Evolutionary conservation across 2,888 invertebrate species (phyloP).

Genomic region (Automeris io): DNA sequence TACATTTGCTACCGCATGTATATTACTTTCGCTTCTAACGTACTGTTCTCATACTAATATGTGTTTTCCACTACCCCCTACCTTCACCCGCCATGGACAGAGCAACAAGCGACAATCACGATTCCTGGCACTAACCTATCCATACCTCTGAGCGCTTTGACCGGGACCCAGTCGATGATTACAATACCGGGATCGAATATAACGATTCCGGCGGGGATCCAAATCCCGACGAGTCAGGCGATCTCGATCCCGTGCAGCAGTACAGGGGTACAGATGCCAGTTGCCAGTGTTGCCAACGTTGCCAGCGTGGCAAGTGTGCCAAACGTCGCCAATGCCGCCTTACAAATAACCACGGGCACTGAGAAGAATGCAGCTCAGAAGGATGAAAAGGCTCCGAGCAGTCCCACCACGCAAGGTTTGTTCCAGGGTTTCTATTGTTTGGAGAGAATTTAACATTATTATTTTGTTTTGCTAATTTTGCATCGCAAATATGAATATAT

Average conservation of each 20-base stretch:
- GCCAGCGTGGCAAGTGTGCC: constrained; percentile 45
- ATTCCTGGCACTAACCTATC: constrained; percentile 80
- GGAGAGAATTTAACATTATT: constrained; percentile 14
- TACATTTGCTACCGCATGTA: constrained; percentile 30
- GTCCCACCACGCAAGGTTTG: constrained; percentile 56
- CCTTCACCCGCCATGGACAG: constrained; percentile 43
- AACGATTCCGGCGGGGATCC: constrained; percentile 48
- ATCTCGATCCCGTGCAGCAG: constrained; percentile 46
- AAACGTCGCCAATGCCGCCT: constrained; percentile 72
- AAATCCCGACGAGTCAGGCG: constrained; percentile 37
- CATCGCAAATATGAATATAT: neutral
- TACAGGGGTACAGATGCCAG: constrained; percentile 30
- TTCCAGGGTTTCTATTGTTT: constrained; percentile 24
- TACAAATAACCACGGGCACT: constrained; percentile 21
- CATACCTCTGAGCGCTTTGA: constrained; percentile 72
- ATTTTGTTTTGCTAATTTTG: neutral
- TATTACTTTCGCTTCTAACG: constrained; percentile 40
- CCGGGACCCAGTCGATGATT: constrained; percentile 68
- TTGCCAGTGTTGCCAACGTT: constrained; percentile 61
- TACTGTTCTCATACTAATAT: constrained; percentile 63
- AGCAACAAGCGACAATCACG: constrained; percentile 74
- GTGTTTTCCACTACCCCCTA: constrained; percentile 42
- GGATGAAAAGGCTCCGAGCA: constrained; percentile 47
- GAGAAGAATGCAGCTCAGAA: constrained; percentile 80
- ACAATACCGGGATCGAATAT: constrained; percentile 76